These are phyloP conservation scores for Julus scanicus DNA, from an alignment of 2,888 invertebrate species.

Conservation along the genomic window DNA sequence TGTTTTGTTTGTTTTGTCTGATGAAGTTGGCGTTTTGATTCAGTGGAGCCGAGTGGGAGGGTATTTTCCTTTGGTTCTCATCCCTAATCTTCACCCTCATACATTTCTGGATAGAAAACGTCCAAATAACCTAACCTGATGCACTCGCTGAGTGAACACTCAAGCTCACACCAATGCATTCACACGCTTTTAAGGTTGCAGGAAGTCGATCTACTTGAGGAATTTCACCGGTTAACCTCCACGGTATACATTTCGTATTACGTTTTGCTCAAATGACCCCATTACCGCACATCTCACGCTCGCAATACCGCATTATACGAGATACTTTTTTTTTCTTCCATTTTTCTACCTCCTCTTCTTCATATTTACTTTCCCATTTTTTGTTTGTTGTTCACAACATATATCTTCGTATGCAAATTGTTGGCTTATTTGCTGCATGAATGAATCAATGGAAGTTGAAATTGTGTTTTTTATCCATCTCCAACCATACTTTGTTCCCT, in stretches of 20 bases:
- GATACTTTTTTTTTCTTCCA: neutral
- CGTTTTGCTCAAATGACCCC: conserved; percentile 20
- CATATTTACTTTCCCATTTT: conserved; percentile 26
- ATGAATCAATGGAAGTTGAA: conserved; percentile 27
- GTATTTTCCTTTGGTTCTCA: neutral
- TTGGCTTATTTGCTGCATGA: conserved; percentile 27
- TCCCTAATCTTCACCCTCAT: neutral
- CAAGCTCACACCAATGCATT: conserved; percentile 33
- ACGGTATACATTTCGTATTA: conserved; percentile 10
- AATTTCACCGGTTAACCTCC: conserved; percentile 7
- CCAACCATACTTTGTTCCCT: neutral
- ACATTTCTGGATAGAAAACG: neutral
- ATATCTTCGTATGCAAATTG: conserved; percentile 33
- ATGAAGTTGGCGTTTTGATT: neutral
- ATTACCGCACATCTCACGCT: neutral
- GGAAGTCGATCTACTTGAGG: neutral
- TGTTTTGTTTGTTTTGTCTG: no score
- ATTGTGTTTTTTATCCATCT: conserved; percentile 8
- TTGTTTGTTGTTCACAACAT: conserved; percentile 22
- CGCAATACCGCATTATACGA: neutral
- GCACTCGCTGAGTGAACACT: neutral
- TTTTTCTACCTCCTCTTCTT: neutral
- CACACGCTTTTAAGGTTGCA: neutral
- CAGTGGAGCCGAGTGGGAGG: neutral
- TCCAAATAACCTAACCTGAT: neutral